Evolutionary conservation across 2,888 invertebrate genomes (phyloP).

Genomic region (Emmelina monodactyla): DNA sequence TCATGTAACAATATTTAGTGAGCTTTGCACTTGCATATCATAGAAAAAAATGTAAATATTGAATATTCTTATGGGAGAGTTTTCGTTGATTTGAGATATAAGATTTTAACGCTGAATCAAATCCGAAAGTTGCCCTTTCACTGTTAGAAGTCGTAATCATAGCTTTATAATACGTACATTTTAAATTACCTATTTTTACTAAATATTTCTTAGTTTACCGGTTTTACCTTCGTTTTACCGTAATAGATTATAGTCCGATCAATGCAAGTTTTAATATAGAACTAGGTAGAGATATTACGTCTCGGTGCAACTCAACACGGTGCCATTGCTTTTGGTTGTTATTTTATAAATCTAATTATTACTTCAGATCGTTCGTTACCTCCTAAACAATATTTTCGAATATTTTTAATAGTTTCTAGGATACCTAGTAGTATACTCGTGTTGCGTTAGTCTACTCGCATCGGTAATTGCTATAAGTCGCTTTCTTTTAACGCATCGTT

Average conservation of each 20-base stretch:
- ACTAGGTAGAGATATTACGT: constrained; percentile 24
- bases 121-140: not conserved
- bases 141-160: not conserved
- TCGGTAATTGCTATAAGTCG: constrained; percentile 7
- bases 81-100: not conserved
- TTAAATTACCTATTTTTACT: too few relatives aligned
- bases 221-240: not conserved
- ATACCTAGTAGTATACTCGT: constrained; percentile 17
- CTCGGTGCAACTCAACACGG: constrained; percentile 52
- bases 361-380: constrained; percentile 37
- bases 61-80: not conserved
- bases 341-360: constrained; percentile 41
- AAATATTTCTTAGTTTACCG: not conserved
- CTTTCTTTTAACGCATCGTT: constrained; percentile 15
- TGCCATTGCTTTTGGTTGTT: constrained; percentile 61
- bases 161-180: too few relatives aligned
- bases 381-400: constrained; percentile 24
- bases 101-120: not conserved
- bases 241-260: not conserved
- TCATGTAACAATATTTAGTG: constrained; percentile 54
- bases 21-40: constrained; percentile 68
- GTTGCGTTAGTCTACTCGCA: constrained; percentile 13
- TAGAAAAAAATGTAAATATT: constrained; percentile 50
- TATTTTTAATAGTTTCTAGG: constrained; percentile 21
- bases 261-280: not conserved